These are phyloP conservation scores for Pseudochirops cupreus DNA, from an alignment of 2,797 vertebrate species.

Conservation along the genomic window DNA sequence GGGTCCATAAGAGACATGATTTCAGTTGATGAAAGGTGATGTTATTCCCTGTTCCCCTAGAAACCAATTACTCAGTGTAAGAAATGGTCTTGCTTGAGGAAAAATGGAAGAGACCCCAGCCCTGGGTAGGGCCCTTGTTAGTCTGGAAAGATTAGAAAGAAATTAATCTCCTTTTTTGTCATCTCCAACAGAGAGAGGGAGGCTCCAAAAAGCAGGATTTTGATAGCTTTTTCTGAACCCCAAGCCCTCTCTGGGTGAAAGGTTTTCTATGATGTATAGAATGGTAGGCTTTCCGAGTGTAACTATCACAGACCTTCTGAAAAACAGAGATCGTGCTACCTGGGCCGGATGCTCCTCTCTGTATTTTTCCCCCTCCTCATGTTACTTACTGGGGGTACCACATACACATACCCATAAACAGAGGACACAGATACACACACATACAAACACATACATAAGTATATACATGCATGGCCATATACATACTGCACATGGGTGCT, in stretches of 20 bases:
- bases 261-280: conserved; percentile 66
- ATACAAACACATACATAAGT: background rate
- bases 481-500: background rate
- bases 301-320: background rate
- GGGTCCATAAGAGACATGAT: conserved; percentile 55
- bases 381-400: background rate
- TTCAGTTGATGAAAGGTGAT: background rate
- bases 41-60: conserved; percentile 40
- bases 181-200: conserved; percentile 79
- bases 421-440: background rate
- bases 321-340: background rate
- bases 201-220: conserved; percentile 64
- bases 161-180: conserved; percentile 84
- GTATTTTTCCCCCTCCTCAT: background rate
- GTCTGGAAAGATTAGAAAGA: conserved; percentile 82
- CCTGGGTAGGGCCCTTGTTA: conserved; percentile 82
- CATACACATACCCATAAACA: background rate
- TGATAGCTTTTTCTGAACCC: conserved; percentile 73
- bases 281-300: conserved; percentile 18
- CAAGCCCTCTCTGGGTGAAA: conserved; percentile 73
- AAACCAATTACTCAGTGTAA: conserved; percentile 77
- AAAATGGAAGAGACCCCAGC: conserved; percentile 80
- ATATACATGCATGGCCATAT: background rate
- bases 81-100: conserved; percentile 81
- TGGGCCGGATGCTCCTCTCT: background rate